phyloP scores from a whole-genome alignment of 1,140 invertebrate genomes.

The Tetramorium parvispinum region DNA sequence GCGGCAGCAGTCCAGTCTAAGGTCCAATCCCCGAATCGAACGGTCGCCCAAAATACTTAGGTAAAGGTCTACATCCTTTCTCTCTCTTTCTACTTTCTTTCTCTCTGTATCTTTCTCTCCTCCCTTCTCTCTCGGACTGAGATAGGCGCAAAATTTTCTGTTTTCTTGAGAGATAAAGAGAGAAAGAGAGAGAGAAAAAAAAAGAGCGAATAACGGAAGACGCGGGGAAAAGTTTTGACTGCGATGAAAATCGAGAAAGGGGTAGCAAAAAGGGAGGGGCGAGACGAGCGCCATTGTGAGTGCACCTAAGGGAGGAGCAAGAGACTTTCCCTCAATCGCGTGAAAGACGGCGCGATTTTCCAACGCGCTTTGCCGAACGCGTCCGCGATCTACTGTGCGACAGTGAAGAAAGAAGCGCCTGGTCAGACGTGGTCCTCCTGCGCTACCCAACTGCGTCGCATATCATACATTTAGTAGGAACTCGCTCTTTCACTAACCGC shows the following conservation, averaged over 20 bases:
- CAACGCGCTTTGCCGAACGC: not conserved
- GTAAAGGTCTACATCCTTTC: conserved; percentile 75
- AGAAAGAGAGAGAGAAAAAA: conserved; percentile 14
- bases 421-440: conserved; percentile 51
- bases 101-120: conserved; percentile 21
- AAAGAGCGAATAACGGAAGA: not conserved
- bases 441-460: conserved; percentile 41
- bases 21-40: conserved; percentile 85
- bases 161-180: conserved; percentile 14
- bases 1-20: conserved; percentile 83
- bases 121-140: not conserved
- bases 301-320: conserved; percentile 39
- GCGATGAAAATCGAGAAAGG: not conserved
- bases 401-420: conserved; percentile 62
- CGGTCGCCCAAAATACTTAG: conserved; percentile 85
- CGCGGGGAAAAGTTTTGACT: conserved; percentile 37
- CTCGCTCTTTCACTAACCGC: conserved; percentile 63
- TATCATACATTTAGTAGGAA: conserved; percentile 71
- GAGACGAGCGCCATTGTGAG: conserved; percentile 52
- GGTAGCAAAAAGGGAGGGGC: conserved; percentile 10
- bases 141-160: not conserved
- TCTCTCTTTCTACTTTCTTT: not conserved
- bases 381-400: conserved; percentile 47
- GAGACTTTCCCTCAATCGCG: conserved; percentile 28
- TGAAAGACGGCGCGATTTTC: conserved; percentile 16